Evolutionary conservation across 2,113 vertebrate genomes (phyloP).

Genomic region (Semnopithecus entellus): DNA sequence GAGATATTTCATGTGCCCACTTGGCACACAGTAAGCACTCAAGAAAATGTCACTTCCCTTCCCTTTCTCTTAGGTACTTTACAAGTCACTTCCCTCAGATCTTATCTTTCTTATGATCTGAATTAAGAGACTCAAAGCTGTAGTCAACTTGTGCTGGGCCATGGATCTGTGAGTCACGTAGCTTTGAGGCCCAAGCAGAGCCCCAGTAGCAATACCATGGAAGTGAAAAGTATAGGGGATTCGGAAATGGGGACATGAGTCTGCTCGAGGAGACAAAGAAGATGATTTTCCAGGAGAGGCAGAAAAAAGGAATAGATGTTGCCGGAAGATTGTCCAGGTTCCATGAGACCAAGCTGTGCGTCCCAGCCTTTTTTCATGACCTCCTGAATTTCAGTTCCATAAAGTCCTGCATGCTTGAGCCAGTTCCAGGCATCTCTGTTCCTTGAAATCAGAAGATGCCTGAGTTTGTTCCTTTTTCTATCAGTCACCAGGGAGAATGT

Average conservation of each 20-base stretch:
- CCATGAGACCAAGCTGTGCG: not conserved
- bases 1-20: not conserved
- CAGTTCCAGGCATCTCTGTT: not conserved
- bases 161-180: not conserved
- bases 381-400: not conserved
- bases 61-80: not conserved
- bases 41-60: not conserved
- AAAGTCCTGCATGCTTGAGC: not conserved
- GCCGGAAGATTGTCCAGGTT: not conserved
- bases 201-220: no score
- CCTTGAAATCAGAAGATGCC: not conserved
- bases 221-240: not conserved
- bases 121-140: not conserved
- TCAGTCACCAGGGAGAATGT: not conserved
- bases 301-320: not conserved
- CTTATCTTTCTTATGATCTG: not conserved
- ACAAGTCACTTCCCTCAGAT: not conserved
- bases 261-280: not conserved
- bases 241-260: not conserved
- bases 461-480: not conserved
- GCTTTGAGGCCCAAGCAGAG: not conserved
- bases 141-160: not conserved
- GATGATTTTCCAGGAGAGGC: not conserved
- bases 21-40: not conserved
- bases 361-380: not conserved